Percentiles rank a stretch among this genome's conserved stretches.
Evolutionary conservation across 2,113 vertebrate genomes (phyloP).

Genomic region (Phylloscopus whistleri): DNA sequence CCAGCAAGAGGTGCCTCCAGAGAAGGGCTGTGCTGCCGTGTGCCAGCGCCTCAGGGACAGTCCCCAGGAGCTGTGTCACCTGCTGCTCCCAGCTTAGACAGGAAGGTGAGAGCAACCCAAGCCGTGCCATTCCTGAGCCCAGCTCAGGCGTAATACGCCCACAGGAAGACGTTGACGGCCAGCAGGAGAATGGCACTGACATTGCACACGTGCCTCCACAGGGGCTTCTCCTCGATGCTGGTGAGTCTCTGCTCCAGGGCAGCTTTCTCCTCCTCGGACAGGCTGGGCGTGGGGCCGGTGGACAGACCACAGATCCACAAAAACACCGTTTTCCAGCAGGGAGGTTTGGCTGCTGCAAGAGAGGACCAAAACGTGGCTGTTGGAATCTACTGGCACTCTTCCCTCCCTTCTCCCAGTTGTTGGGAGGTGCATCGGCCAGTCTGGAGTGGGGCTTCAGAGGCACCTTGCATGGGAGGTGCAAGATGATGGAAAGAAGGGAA

Average conservation of each 20-base stretch:
- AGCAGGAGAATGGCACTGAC: slow-evolving; percentile 83
- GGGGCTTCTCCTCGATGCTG: slow-evolving; percentile 78
- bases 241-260: slow-evolving; percentile 73
- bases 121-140: not conserved
- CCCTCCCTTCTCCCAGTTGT: not conserved
- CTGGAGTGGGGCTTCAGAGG: not conserved
- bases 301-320: slow-evolving; percentile 84
- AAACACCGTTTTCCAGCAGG: slow-evolving; percentile 70
- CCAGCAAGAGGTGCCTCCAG: not conserved
- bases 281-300: not conserved
- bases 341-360: not conserved
- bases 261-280: slow-evolving; percentile 68
- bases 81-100: accelerated
- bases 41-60: not conserved
- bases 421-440: not conserved
- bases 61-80: not conserved
- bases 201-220: slow-evolving; percentile 83
- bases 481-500: not conserved
- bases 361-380: not conserved
- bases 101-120: not conserved
- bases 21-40: not conserved
- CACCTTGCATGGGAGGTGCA: not conserved
- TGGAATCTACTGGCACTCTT: not conserved
- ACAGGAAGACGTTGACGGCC: slow-evolving; percentile 84
- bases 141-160: slow-evolving; percentile 85